These are phyloP conservation scores for Pomatostomus ruficeps DNA, from an alignment of 2,113 vertebrate genomes.

Conservation along the genomic window DNA sequence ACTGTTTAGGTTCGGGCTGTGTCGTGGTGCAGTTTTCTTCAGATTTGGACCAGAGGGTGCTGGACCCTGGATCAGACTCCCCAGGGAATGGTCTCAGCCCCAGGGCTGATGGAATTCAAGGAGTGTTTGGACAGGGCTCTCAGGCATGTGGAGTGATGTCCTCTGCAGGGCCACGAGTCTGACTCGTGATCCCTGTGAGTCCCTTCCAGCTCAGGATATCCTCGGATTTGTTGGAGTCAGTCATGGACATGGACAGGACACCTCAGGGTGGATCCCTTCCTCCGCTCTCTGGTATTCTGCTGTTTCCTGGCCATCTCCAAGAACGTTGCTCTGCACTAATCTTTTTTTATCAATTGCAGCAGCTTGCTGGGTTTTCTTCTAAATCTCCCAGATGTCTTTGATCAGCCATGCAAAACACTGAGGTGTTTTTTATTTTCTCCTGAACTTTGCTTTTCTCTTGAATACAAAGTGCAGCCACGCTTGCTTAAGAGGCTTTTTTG, in stretches of 20 bases:
- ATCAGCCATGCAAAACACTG: not conserved
- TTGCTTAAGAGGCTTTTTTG: not conserved
- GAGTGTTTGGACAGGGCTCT: not conserved
- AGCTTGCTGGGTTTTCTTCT: not conserved
- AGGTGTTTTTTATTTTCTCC: not conserved
- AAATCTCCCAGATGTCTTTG: not conserved
- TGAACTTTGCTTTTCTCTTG: conserved; percentile 10
- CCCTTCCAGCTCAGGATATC: not conserved
- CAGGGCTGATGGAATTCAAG: not conserved
- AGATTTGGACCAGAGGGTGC: not conserved
- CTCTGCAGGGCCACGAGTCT: not conserved
- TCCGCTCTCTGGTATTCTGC: not conserved
- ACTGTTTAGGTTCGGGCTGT: not conserved
- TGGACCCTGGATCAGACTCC: not conserved
- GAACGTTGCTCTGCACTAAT: not conserved
- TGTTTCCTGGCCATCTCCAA: not conserved
- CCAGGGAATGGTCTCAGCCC: not conserved
- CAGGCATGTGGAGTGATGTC: not conserved
- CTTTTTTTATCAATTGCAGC: not conserved
- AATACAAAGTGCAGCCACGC: not conserved
- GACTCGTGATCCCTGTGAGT: not conserved
- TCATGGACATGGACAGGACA: not conserved
- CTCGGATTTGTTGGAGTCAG: not conserved
- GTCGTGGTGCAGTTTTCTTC: not conserved
- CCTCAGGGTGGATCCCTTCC: not conserved